phyloP scores from a whole-genome alignment of 2,797 vertebrate genomes.

The Mus spretus region DNA sequence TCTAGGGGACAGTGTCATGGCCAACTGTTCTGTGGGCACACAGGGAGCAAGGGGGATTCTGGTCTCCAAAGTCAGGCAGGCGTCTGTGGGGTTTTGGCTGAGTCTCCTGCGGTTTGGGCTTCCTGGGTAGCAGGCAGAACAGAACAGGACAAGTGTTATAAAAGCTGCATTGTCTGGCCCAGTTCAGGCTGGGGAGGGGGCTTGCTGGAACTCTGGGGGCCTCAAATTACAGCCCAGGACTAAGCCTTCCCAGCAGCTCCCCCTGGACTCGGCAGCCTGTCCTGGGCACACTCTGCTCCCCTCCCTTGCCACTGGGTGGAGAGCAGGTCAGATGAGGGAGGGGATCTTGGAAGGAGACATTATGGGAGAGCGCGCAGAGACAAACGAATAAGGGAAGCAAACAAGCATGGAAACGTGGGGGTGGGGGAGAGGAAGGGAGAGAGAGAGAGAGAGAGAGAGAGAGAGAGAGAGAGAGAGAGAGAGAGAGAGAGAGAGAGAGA shows the following conservation, averaged over 20 bases:
- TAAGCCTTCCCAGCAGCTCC: conserved; percentile 20
- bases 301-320: not conserved
- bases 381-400: not conserved
- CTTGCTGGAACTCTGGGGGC: not conserved
- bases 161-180: conserved; percentile 75
- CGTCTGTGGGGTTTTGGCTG: conserved; percentile 83
- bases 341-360: conserved; percentile 29
- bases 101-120: conserved; percentile 83
- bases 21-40: conserved; percentile 17
- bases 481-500: not conserved
- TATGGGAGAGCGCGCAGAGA: not conserved
- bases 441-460: not conserved
- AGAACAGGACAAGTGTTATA: conserved; percentile 63
- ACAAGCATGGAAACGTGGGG: not conserved
- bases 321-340: not conserved
- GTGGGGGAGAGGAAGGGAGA: not conserved
- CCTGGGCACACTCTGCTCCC: not conserved
- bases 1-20: not conserved
- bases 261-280: not conserved
- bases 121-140: conserved; percentile 82
- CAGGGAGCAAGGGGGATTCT: conserved; percentile 67
- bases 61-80: conserved; percentile 55
- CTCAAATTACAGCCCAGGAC: conserved; percentile 67
- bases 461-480: not conserved
- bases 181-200: conserved; percentile 80